A percentile compares a stretch with the other conserved stretches of the same genome.
Conservation (phyloP, 1,140 invertebrate genomes). For the Gerris buenoi region DNA sequence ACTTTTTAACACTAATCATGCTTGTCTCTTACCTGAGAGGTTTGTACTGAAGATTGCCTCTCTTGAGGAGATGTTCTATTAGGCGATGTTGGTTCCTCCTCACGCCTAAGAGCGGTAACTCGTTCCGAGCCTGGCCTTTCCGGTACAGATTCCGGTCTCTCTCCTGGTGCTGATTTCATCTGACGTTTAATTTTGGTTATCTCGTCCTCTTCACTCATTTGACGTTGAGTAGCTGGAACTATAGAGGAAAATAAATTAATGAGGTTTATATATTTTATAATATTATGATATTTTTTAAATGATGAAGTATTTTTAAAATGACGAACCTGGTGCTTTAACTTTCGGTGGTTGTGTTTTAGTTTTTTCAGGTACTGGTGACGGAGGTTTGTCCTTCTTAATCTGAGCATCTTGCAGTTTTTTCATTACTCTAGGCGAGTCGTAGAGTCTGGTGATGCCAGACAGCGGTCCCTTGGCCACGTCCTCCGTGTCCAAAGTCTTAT, state of each 20-base stretch:
- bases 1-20: too few species aligned
- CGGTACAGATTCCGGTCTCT: conserved; percentile 41
- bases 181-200: conserved; percentile 75
- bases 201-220: conserved; percentile 77
- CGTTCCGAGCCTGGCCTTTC: conserved; percentile 35
- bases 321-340: background rate
- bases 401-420: conserved; percentile 70
- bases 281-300: background rate
- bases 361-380: conserved; percentile 32
- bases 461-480: conserved; percentile 70
- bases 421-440: conserved; percentile 78
- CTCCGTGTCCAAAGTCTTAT: conserved; percentile 73
- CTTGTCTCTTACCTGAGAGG: background rate
- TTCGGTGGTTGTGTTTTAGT: background rate
- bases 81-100: conserved; percentile 18
- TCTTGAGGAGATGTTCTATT: conserved; percentile 11
- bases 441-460: conserved; percentile 73
- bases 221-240: conserved; percentile 31
- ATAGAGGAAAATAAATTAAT: background rate
- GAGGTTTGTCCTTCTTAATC: conserved; percentile 49
- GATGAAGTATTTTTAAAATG: background rate
- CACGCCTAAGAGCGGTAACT: conserved; percentile 32
- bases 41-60: conserved; percentile 1
- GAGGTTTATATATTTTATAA: background rate
- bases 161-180: conserved; percentile 48